Conservation (phyloP, 2,113 vertebrate genomes). For the Girardinichthys multiradiatus region DNA sequence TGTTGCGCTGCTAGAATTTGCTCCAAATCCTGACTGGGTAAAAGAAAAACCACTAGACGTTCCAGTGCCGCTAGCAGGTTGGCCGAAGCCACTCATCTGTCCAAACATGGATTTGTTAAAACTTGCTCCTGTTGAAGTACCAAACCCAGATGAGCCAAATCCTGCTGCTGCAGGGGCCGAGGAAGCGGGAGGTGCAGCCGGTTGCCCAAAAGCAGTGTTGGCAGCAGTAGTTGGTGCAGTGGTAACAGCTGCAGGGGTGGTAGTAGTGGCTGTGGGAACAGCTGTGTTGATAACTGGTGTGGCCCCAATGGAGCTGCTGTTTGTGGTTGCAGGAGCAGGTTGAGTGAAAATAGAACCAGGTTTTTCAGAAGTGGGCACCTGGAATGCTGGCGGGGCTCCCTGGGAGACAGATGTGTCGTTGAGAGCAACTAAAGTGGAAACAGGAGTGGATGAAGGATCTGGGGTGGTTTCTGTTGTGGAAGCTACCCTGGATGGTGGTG, state of each 20-base stretch:
- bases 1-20: slow-evolving; percentile 56
- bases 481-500: background rate
- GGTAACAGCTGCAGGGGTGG: slow-evolving; percentile 2
- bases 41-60: slow-evolving; percentile 83
- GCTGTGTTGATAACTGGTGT: slow-evolving; percentile 58
- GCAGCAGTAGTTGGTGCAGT: slow-evolving; percentile 21
- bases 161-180: slow-evolving; percentile 59
- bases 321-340: slow-evolving; percentile 35
- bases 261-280: slow-evolving; percentile 23
- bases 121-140: slow-evolving; percentile 47
- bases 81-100: slow-evolving; percentile 85
- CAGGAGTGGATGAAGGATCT: slow-evolving; percentile 26
- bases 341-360: slow-evolving; percentile 80
- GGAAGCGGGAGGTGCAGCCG: slow-evolving; percentile 67
- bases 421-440: slow-evolving; percentile 18
- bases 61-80: slow-evolving; percentile 72
- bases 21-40: slow-evolving; percentile 79
- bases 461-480: slow-evolving; percentile 21
- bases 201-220: slow-evolving; percentile 69
- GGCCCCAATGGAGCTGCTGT: slow-evolving; percentile 47
- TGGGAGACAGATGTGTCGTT: slow-evolving; percentile 10
- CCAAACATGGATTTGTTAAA: slow-evolving; percentile 88
- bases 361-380: slow-evolving; percentile 54
- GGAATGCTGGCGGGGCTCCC: slow-evolving; percentile 46
- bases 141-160: slow-evolving; percentile 77